Conservation (phyloP, 2,888 invertebrate genomes). For the Hesperia comma region DNA sequence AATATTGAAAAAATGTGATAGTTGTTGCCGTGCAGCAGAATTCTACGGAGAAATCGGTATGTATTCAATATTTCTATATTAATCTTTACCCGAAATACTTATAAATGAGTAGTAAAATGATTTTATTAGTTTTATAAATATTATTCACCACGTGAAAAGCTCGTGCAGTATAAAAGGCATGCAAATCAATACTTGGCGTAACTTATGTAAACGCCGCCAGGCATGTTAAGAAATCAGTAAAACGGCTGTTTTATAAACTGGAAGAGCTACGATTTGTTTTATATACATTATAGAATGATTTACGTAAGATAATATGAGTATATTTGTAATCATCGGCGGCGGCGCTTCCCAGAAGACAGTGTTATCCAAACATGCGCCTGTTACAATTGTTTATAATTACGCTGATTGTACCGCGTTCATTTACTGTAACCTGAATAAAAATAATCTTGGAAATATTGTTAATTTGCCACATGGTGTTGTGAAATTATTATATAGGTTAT, state of each 20-base stretch:
- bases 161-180: no score
- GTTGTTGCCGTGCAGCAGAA: not conserved
- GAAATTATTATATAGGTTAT: no score
- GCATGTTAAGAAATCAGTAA: not conserved
- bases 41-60: conserved; percentile 11
- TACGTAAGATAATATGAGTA: conserved; percentile 7
- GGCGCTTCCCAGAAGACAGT: conserved; percentile 11
- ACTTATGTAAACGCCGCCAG: conserved; percentile 10
- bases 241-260: not conserved
- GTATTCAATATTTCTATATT: conserved; percentile 17
- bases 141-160: not conserved
- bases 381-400: conserved; percentile 18
- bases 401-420: conserved; percentile 11
- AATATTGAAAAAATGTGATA: conserved; percentile 3
- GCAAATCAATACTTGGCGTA: conserved; percentile 8
- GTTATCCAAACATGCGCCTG: conserved; percentile 11
- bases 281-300: conserved; percentile 8
- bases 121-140: not conserved
- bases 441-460: conserved; percentile 13
- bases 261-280: not conserved
- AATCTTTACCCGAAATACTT: not conserved
- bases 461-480: not conserved
- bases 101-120: not conserved
- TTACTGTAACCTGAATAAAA: conserved; percentile 15
- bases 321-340: conserved; percentile 2